Evolutionary conservation across 2,888 invertebrate species (phyloP).

Genomic region (Melipona beecheii): DNA sequence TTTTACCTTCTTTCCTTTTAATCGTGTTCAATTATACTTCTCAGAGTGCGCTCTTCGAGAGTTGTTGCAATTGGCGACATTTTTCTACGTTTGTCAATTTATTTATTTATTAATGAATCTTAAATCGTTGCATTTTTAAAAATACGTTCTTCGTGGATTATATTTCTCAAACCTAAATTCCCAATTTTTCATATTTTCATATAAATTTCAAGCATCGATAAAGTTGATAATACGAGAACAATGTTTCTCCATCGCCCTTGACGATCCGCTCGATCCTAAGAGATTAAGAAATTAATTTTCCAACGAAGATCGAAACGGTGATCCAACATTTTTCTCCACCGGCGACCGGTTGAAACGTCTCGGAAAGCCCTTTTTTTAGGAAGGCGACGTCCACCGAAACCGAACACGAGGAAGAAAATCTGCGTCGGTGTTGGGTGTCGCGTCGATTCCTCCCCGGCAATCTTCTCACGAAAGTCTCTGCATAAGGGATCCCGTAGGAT

Average conservation of each 20-base stretch:
- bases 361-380: neutral
- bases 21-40: neutral
- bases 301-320: neutral
- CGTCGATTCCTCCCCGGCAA: slow-evolving; percentile 38
- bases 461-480: slow-evolving; percentile 46
- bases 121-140: too few relatives aligned
- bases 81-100: neutral
- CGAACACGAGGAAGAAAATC: slow-evolving; percentile 40
- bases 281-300: neutral
- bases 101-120: too few relatives aligned
- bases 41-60: neutral
- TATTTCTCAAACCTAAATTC: too few relatives aligned
- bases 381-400: neutral
- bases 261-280: too few relatives aligned
- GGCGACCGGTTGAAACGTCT: neutral
- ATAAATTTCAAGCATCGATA: too few relatives aligned
- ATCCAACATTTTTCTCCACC: neutral
- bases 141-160: too few relatives aligned
- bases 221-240: too few relatives aligned
- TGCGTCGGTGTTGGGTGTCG: slow-evolving; percentile 52
- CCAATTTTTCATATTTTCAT: too few relatives aligned
- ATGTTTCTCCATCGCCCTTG: too few relatives aligned
- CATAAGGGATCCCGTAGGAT: slow-evolving; percentile 57
- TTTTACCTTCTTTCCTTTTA: neutral
- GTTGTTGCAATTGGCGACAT: neutral